Conservation (phyloP, 2,113 vertebrate species). For the Alexandromys fortis region DNA sequence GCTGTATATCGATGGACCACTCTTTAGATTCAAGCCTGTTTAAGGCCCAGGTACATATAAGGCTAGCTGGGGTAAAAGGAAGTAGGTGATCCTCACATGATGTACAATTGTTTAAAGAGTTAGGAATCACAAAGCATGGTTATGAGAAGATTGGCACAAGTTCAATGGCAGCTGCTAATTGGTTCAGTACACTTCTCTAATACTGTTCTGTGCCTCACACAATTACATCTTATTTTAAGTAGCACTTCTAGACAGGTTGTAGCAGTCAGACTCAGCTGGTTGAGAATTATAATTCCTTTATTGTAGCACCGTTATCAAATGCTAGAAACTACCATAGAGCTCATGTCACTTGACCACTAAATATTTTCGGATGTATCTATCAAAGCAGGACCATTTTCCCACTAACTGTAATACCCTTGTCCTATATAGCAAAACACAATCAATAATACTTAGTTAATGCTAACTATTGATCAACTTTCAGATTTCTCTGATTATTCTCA, state of each 20-base stretch:
- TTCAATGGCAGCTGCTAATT: background rate
- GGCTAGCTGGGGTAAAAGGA: background rate
- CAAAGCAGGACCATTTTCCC: background rate
- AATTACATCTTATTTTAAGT: background rate
- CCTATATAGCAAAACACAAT: background rate
- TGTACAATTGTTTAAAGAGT: background rate
- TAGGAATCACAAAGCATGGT: background rate
- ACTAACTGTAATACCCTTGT: background rate
- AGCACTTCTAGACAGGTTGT: background rate
- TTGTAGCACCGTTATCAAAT: background rate
- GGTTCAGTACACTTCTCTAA: background rate
- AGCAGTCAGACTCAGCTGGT: background rate
- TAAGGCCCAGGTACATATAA: background rate
- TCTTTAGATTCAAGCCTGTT: background rate
- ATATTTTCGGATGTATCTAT: background rate
- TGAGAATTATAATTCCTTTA: background rate
- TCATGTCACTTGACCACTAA: background rate
- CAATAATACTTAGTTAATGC: background rate
- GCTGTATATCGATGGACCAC: background rate
- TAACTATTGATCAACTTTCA: background rate
- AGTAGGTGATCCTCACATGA: background rate
- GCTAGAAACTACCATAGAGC: background rate
- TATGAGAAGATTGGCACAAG: background rate
- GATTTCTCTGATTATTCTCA: background rate
- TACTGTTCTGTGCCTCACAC: background rate